Conservation (phyloP, 2,113 vertebrate genomes). For the Ammodytes marinus region DNA sequence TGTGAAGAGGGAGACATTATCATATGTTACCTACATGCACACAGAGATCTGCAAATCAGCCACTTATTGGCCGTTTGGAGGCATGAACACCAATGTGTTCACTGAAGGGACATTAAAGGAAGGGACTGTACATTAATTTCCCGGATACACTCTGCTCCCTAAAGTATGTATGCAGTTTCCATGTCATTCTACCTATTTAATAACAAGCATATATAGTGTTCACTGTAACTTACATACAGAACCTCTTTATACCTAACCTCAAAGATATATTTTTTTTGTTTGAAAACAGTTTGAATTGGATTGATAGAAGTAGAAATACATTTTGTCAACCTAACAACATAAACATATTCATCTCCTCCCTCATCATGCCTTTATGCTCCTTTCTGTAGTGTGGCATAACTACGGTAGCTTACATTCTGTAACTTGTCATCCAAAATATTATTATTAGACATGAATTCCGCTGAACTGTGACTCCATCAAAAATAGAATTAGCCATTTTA, state of each 20-base stretch:
- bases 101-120: conserved; percentile 36
- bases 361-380: conserved; percentile 23
- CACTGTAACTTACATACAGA: background rate
- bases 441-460: conserved; percentile 64
- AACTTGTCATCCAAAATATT: conserved; percentile 57
- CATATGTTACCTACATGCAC: conserved; percentile 62
- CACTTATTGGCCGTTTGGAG: conserved; percentile 57
- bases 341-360: conserved; percentile 11
- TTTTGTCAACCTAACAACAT: conserved; percentile 22
- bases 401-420: background rate
- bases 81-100: conserved; percentile 38
- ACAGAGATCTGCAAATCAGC: conserved; percentile 55
- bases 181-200: background rate
- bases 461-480: conserved; percentile 66
- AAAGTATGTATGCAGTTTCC: background rate
- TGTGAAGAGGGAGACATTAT: conserved; percentile 66
- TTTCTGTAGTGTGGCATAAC: conserved; percentile 35
- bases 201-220: background rate
- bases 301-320: background rate
- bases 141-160: conserved; percentile 12
- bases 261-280: background rate
- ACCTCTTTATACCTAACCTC: too few relatives aligned
- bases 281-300: background rate
- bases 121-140: conserved; percentile 37
- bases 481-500: conserved; percentile 36